Evolutionary conservation across 1,140 invertebrate genomes (phyloP).

Genomic region (Dendrolimus kikuchii): DNA sequence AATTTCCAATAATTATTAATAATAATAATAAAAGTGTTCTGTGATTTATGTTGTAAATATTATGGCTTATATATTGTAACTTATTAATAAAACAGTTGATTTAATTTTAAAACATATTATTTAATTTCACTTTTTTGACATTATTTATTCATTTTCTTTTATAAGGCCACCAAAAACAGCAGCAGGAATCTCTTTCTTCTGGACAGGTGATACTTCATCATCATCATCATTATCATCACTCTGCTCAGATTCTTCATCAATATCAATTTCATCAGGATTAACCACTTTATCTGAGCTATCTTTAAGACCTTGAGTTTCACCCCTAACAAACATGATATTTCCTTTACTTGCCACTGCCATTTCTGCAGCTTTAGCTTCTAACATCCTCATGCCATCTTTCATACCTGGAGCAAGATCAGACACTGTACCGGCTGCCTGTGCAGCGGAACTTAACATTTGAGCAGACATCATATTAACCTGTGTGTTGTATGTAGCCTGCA

Average conservation of each 20-base stretch:
- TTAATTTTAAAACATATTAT: slow-evolving; percentile 32
- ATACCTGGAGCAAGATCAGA: slow-evolving; percentile 79
- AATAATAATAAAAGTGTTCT: slow-evolving; percentile 29
- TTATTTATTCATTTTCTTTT: slow-evolving; percentile 35
- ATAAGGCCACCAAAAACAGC: slow-evolving; percentile 89
- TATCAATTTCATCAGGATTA: slow-evolving; percentile 96
- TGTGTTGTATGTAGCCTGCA: slow-evolving; percentile 97
- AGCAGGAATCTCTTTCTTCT: slow-evolving; percentile 85
- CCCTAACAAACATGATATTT: slow-evolving; percentile 88
- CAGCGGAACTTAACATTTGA: slow-evolving; percentile 90
- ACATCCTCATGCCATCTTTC: slow-evolving; percentile 89
- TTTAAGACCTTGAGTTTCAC: slow-evolving; percentile 86
- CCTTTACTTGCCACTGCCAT: slow-evolving; percentile 73
- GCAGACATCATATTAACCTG: slow-evolving; percentile 99
- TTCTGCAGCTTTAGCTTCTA: slow-evolving; percentile 87
- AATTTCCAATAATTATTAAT: slow-evolving; percentile 9
- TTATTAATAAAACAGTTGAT: slow-evolving; percentile 37
- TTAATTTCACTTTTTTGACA: slow-evolving; percentile 4
- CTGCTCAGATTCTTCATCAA: slow-evolving; percentile 87
- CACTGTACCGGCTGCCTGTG: slow-evolving; percentile 75
- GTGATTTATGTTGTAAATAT: slow-evolving; percentile 55
- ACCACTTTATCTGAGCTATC: slow-evolving; percentile 80
- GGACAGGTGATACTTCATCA: slow-evolving; percentile 74
- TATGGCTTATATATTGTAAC: slow-evolving; percentile 34
- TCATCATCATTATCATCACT: slow-evolving; percentile 77